Percentiles rank a stretch among this genome's conserved stretches.
Conservation (phyloP, 2,888 invertebrate species). For the Leptarthrus brevirostris region DNA sequence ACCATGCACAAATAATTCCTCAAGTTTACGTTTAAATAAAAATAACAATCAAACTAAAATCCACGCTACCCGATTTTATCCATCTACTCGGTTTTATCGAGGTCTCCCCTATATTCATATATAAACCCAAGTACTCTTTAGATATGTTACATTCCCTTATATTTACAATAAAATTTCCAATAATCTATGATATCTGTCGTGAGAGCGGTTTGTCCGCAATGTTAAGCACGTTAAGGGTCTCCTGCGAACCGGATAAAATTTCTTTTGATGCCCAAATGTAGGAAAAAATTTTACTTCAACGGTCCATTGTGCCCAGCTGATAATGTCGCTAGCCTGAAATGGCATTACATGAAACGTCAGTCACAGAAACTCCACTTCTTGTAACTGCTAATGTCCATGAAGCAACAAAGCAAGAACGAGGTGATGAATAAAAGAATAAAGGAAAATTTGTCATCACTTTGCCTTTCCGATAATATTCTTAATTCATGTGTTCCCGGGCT, state of each 20-base stretch:
- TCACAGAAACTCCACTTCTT: background rate
- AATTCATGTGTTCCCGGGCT: background rate
- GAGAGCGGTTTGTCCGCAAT: too few relatives aligned
- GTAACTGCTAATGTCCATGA: background rate
- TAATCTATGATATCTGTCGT: too few relatives aligned
- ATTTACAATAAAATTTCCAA: too few relatives aligned
- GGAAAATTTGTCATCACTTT: background rate
- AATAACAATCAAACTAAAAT: too few relatives aligned
- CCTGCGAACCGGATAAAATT: background rate
- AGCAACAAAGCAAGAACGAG: background rate
- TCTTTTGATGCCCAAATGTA: background rate
- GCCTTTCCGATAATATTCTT: background rate
- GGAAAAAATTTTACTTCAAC: background rate
- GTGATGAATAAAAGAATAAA: background rate
- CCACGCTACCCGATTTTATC: too few relatives aligned
- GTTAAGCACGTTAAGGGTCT: too few relatives aligned
- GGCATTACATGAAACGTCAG: conserved; percentile 1
- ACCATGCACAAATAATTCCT: too few relatives aligned
- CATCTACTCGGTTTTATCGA: too few relatives aligned
- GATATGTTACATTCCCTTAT: too few relatives aligned
- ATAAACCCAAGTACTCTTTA: too few relatives aligned
- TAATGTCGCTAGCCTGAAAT: background rate
- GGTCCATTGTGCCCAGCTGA: background rate
- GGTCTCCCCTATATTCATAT: too few relatives aligned
- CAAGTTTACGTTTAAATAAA: too few relatives aligned